Percentiles rank a stretch among this genome's conserved stretches.
Conservation (phyloP, 2,797 vertebrate genomes). For the Labeo calbasu region DNA sequence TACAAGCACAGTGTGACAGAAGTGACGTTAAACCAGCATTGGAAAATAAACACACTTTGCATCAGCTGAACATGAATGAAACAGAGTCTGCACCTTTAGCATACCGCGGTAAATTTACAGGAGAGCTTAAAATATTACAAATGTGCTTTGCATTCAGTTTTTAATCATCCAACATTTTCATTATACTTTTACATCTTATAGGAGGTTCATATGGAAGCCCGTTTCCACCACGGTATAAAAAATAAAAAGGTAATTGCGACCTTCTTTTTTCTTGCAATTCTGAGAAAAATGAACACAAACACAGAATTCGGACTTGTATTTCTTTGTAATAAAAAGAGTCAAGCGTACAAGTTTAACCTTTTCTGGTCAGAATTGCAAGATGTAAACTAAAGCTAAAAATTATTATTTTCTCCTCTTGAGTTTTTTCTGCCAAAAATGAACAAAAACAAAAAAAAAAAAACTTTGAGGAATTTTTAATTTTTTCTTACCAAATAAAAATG, state of each 20-base stretch:
- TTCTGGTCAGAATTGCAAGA: background rate
- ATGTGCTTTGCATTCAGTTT: conserved; percentile 52
- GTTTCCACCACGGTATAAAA: background rate
- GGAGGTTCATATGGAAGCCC: background rate
- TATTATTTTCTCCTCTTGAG: background rate
- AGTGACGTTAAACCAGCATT: conserved; percentile 22
- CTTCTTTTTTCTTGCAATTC: background rate
- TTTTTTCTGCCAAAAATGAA: no score
- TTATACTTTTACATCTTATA: background rate
- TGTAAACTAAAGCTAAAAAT: background rate
- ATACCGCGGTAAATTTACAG: conserved; percentile 22
- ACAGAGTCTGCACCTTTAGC: conserved; percentile 5
- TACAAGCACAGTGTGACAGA: conserved; percentile 38
- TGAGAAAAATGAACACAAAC: background rate
- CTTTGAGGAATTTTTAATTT: no score
- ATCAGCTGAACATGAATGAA: background rate
- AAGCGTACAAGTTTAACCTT: background rate
- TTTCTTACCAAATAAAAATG: no score
- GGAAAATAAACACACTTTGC: conserved; percentile 17
- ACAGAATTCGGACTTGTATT: background rate
- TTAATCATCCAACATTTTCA: background rate
- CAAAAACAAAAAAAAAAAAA: no score
- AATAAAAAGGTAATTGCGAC: background rate
- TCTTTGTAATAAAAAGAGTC: background rate
- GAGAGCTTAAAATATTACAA: conserved; percentile 28